phyloP scores from a whole-genome alignment of 2,888 invertebrate genomes.

The Drosophila subsilvestris region DNA sequence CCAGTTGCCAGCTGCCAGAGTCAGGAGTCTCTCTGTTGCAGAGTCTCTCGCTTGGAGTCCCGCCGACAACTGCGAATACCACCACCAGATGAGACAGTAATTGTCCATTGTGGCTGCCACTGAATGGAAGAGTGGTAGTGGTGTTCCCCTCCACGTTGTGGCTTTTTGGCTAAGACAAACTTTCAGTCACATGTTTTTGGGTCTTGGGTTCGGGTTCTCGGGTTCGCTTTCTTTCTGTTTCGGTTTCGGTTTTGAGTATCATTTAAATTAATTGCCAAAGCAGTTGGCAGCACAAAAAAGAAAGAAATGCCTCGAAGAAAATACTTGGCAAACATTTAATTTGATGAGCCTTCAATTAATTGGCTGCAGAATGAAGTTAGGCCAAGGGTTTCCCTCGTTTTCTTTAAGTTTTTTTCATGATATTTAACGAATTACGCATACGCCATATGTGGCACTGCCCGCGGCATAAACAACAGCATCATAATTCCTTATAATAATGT shows the following conservation, averaged over 20 bases:
- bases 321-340: constrained; percentile 2
- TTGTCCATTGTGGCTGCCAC: constrained; percentile 51
- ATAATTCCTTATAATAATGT: constrained; percentile 33
- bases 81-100: constrained; percentile 52
- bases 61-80: not conserved
- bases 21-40: constrained; percentile 15
- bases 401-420: not conserved
- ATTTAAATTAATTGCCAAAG: constrained; percentile 41
- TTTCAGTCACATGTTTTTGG: constrained; percentile 5
- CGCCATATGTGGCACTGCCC: constrained; percentile 33
- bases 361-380: not conserved
- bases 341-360: constrained; percentile 13
- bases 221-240: not conserved
- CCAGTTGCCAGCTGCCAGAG: constrained; percentile 21
- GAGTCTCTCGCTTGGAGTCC: constrained; percentile 2
- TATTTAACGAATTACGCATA: constrained; percentile 43
- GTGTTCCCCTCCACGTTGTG: constrained; percentile 23
- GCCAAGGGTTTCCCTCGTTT: not conserved
- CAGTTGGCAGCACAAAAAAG: not conserved
- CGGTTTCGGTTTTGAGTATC: constrained; percentile 21
- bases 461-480: constrained; percentile 13
- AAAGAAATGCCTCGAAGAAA: not conserved
- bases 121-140: constrained; percentile 2
- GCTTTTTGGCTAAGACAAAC: constrained; percentile 35
- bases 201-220: constrained; percentile 4